Evolutionary conservation across 2,113 vertebrate species (phyloP), one percentile per base, ranked within the genome.

Genomic region (Gambusia affinis): DNA sequence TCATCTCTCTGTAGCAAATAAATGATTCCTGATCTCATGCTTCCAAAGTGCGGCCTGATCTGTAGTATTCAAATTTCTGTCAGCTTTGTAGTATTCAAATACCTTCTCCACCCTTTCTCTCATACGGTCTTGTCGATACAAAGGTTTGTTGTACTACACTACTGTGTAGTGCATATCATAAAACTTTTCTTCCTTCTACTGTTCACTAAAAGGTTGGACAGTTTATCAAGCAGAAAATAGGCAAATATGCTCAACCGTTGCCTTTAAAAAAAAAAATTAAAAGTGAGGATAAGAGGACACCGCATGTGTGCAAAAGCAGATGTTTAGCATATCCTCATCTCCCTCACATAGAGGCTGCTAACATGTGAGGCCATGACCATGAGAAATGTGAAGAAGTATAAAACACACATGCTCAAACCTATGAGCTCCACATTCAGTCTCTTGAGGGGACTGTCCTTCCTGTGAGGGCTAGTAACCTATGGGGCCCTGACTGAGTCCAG

Each of bases 191-290:
- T 84, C 82, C 65, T 73, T 82, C 67, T 77, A 68, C 22, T 54
- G 28, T 67, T 75, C 62, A 76, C 31, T 33, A 51, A 66, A 22
- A 64, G 44, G 39, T 51, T 71, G 60, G 42, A 12, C 17, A 74
- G 78, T 81, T 85, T 84, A 89, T 86, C 86, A 79, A 70, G 30
- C 14, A 31, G 51, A 69, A 37, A 76, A 78, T 85, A 92, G 87
- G 88, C 87, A 93, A 93, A 94, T 91, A 39, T 61, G 60, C 29
- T 69, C 80, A 92, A 92, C 89, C 27, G 89, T 89, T 88, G 64
- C 67, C 14, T 75, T 66, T 77, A 27, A 27, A 27, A 27, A 27
- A 27, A 27, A 27, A 17, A 17, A 17, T 44, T 15, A 0, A 42
- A 15, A 42, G 1, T 24, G 24, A n/a, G 57, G 76, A 77, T 60